Conservation (phyloP, 2,888 invertebrate species). For the Balanococcus diminutus region DNA sequence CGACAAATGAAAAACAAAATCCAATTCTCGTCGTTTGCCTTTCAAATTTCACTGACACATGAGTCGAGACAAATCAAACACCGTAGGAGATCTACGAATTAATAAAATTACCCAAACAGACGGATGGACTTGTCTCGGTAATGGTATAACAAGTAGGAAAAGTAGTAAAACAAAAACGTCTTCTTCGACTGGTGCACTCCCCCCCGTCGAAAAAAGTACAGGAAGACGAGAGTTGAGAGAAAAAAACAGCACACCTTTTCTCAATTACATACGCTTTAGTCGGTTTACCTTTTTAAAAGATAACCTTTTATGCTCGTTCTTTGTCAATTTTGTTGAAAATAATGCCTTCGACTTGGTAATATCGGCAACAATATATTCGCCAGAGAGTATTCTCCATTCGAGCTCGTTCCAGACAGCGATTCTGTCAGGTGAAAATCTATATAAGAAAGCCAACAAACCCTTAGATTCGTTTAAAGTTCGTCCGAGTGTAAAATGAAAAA, state of each 20-base stretch:
- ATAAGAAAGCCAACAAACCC: not conserved
- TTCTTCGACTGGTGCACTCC: not conserved
- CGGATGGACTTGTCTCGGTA: not conserved
- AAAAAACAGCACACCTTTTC: not conserved
- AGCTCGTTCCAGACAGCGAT: not conserved
- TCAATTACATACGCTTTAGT: conserved; percentile 7
- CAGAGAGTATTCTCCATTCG: not conserved
- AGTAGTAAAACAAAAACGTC: not conserved
- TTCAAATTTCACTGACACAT: not conserved
- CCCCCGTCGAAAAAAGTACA: not conserved
- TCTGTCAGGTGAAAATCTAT: conserved; percentile 18
- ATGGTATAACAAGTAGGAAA: not conserved
- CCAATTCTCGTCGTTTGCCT: not conserved
- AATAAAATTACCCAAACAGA: not conserved
- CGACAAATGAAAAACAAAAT: conserved; percentile 27
- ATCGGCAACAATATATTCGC: not conserved
- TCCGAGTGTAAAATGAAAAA: conserved; percentile 16
- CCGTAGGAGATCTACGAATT: not conserved
- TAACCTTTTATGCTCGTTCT: not conserved
- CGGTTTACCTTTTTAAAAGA: conserved; percentile 1
- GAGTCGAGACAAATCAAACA: not conserved
- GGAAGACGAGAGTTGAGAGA: not conserved
- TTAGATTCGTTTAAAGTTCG: conserved; percentile 18
- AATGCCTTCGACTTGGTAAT: not conserved
- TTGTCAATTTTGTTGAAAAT: conserved; percentile 5